Conservation (phyloP, 1,140 invertebrate genomes). For the Paraescarpia echinospica region DNA sequence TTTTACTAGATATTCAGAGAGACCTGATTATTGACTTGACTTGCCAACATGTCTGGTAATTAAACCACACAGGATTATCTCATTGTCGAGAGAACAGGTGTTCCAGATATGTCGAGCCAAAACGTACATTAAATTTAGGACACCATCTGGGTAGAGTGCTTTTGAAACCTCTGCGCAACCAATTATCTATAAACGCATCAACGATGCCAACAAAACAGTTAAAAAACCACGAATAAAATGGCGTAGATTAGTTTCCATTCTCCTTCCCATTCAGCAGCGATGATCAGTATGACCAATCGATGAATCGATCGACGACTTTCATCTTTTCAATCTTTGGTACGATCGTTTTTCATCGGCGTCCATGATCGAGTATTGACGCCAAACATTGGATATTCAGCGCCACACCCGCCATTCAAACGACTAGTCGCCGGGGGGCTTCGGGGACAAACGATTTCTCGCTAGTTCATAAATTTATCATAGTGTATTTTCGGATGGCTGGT, state of each 20-base stretch:
- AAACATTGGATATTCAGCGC: background rate
- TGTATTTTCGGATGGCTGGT: background rate
- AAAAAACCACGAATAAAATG: background rate
- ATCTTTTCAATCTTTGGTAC: background rate
- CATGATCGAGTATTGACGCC: background rate
- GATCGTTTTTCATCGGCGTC: background rate
- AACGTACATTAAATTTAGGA: background rate
- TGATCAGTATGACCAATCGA: background rate
- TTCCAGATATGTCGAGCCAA: too few relatives aligned
- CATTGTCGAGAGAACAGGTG: too few relatives aligned
- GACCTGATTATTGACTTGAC: too few relatives aligned
- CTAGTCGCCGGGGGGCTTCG: background rate
- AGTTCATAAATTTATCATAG: background rate
- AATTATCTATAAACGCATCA: background rate
- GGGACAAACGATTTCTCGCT: background rate
- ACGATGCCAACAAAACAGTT: background rate
- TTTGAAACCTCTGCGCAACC: background rate
- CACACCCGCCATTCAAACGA: background rate
- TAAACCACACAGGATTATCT: too few relatives aligned
- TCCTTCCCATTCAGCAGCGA: background rate
- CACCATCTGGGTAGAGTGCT: background rate
- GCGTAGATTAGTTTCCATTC: background rate
- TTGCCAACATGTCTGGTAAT: too few relatives aligned
- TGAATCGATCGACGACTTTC: background rate
- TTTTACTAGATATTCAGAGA: too few relatives aligned